These are phyloP conservation scores for Jaculus jaculus DNA, from an alignment of 2,113 vertebrate genomes.

Conservation along the genomic window DNA sequence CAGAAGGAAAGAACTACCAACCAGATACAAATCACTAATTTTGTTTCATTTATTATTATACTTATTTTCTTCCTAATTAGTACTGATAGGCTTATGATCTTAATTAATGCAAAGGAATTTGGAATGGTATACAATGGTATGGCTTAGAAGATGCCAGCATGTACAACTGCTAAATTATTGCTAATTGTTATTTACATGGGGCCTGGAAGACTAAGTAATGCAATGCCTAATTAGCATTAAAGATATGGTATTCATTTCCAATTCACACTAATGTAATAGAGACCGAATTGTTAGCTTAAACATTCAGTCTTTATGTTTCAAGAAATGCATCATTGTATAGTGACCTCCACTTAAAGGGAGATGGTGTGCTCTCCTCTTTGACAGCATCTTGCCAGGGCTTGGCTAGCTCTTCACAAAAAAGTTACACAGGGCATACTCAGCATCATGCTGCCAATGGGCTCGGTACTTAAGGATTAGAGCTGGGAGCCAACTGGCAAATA, in stretches of 20 bases:
- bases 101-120: slow-evolving; percentile 89
- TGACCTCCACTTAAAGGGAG: slow-evolving; percentile 40
- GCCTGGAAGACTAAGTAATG: slow-evolving; percentile 87
- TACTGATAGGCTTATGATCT: slow-evolving; percentile 87
- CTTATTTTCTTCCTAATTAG: slow-evolving; percentile 89
- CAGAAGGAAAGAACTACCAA: slow-evolving; percentile 81
- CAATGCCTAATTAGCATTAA: slow-evolving; percentile 86
- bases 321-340: slow-evolving; percentile 35
- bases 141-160: slow-evolving; percentile 87
- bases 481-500: slow-evolving; percentile 57
- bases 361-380: slow-evolving; percentile 14
- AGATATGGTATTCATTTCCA: slow-evolving; percentile 87
- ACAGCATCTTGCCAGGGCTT: slow-evolving; percentile 59
- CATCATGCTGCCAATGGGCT: slow-evolving; percentile 46
- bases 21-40: slow-evolving; percentile 88
- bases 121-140: slow-evolving; percentile 88
- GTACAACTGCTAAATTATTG: slow-evolving; percentile 89
- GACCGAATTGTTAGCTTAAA: slow-evolving; percentile 78
- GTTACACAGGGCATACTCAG: slow-evolving; percentile 39
- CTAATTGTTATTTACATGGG: slow-evolving; percentile 89
- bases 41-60: slow-evolving; percentile 87
- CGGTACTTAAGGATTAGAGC: slow-evolving; percentile 53
- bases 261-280: slow-evolving; percentile 80
- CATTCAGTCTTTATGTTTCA: slow-evolving; percentile 68
- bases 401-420: slow-evolving; percentile 59